phyloP scores from a whole-genome alignment of 2,797 vertebrate genomes.

The Ciconia nigra region DNA sequence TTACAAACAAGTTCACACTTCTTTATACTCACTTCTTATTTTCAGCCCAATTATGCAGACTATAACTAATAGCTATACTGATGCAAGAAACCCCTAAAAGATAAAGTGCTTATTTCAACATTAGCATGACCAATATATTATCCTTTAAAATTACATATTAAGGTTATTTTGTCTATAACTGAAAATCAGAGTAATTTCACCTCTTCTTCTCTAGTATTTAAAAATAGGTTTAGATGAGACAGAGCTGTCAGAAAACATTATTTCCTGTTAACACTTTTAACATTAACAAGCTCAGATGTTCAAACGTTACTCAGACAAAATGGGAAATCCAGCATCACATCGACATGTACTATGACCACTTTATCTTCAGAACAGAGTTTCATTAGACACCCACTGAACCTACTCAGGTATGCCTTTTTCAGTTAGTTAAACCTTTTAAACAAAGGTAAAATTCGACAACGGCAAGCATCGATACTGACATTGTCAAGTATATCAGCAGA shows the following conservation, averaged over 20 bases:
- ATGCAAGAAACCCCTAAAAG: neutral
- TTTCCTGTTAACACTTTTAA: neutral
- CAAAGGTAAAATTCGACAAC: neutral
- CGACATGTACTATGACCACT: rapidly evolving
- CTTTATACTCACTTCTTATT: neutral
- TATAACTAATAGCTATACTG: neutral
- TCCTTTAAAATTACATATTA: neutral
- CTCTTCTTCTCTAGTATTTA: neutral
- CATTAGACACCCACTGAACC: neutral
- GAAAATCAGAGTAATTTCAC: neutral
- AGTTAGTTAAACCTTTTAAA: neutral
- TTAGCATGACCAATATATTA: neutral
- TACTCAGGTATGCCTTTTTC: neutral
- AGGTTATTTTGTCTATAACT: neutral
- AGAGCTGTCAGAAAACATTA: neutral
- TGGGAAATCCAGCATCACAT: neutral
- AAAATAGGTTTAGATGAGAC: neutral
- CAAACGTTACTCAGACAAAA: neutral
- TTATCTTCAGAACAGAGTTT: neutral
- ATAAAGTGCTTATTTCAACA: neutral
- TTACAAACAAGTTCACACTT: neutral
- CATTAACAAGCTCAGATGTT: neutral
- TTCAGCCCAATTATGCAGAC: neutral
- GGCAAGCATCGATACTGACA: neutral
- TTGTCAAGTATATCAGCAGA: neutral